phyloP scores from a whole-genome alignment of 2,797 vertebrate species.

The Spea hammondii region DNA sequence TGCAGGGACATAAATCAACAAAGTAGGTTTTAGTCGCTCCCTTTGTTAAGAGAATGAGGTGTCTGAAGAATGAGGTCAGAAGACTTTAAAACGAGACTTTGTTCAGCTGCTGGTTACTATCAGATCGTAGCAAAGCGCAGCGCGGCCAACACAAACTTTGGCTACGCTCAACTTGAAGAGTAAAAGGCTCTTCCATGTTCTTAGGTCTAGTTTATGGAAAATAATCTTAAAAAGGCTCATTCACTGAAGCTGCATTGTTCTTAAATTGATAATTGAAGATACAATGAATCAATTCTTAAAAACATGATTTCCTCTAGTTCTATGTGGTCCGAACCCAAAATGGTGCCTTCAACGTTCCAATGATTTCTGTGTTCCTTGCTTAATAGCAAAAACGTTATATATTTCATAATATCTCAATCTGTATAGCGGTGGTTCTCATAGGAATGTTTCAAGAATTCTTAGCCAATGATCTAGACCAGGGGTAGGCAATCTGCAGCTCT shows the following conservation, averaged over 20 bases:
- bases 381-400: too few species aligned
- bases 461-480: too few species aligned
- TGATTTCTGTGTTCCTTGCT: too few species aligned
- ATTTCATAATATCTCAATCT: too few species aligned
- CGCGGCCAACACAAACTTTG: conserved; percentile 25
- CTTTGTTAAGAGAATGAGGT: conserved; percentile 56
- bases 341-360: too few species aligned
- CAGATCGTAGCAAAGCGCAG: not conserved
- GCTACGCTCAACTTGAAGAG: not conserved
- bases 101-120: not conserved
- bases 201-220: not conserved
- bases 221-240: conserved; percentile 3
- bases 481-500: too few species aligned
- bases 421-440: too few species aligned
- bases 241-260: not conserved
- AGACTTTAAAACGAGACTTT: not conserved
- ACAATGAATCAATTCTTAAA: not conserved
- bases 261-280: not conserved
- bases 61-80: conserved; percentile 40
- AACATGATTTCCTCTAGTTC: not conserved
- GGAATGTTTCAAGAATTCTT: too few species aligned
- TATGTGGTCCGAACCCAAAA: too few species aligned
- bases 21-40: not conserved
- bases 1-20: not conserved
- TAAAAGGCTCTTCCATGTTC: not conserved